Base-by-base conservation (phyloP, 64 coral and sea anemone genomes). In the Trachythela sp. region DNA sequence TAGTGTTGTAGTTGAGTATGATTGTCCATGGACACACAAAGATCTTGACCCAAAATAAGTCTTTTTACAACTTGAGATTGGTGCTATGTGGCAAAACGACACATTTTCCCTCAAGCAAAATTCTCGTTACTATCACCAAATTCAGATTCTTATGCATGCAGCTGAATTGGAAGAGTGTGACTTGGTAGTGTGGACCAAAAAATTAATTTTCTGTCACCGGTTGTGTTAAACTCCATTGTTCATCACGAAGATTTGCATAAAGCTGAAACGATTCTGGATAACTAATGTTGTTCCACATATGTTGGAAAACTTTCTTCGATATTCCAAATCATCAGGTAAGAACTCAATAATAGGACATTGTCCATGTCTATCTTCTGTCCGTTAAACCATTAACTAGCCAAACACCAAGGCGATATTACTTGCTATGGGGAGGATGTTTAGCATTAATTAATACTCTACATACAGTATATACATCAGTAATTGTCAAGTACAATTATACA, bases 21-120 rank as follows among this genome's bases (percentile, higher is more conserved):
- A 80, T 20, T 35, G 68, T 72, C 75, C 75, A 8, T 80, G 75
- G 75, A 9, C 37, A 9, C 75, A 80, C 33, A 30, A 0, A 39
- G 75, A 37, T 39, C 75, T 80, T 13, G 75, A 80, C 35, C 75
- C 75, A 14, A 39, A 80, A 36, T n/a, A 80, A 39, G 75, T 29
- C 15, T 80, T 80, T 80, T 80, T 80, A 22, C 9, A 8, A 39
- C 75, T 29, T 80, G 75, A 80, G 20, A 80, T 80, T 80, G 75
- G 75, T 36, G 75, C 27, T 35, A 18, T 37, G 34, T 80, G 75
- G 14, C n/a, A 80, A 18, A 15, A 80, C 35, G 75, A 80, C 33
- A 80, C 20, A 22, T 36, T 0, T 80, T 52, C n/a, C 68, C 33
- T 72, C 11, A 26, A 14, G 14, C 17, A 72, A 80, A 80, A 80